Conservation (phyloP, 2,797 vertebrate species). For the Lagodon rhomboides region DNA sequence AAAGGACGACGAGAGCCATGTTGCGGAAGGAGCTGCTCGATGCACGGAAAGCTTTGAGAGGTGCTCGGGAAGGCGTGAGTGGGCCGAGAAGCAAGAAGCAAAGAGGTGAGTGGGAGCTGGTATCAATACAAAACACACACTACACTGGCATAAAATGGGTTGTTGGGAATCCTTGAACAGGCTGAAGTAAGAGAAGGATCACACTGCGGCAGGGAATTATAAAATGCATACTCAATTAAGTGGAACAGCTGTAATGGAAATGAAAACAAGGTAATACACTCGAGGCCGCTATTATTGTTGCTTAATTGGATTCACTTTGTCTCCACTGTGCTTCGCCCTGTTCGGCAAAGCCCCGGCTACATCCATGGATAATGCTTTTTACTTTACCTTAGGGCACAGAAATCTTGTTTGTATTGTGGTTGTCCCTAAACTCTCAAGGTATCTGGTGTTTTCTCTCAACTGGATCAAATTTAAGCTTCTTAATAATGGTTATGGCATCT, state of each 20-base stretch:
- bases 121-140: background rate
- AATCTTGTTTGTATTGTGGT: background rate
- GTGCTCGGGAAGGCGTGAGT: slow-evolving; percentile 56
- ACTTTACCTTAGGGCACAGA: slow-evolving; percentile 16
- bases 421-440: background rate
- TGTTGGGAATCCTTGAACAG: slow-evolving; percentile 4
- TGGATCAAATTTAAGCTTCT: background rate
- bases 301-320: slow-evolving; percentile 49
- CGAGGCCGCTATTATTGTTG: slow-evolving; percentile 21
- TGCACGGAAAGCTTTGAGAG: slow-evolving; percentile 75
- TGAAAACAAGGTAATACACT: slow-evolving; percentile 46
- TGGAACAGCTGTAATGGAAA: slow-evolving; percentile 50
- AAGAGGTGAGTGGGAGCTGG: slow-evolving; percentile 77
- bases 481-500: background rate
- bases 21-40: slow-evolving; percentile 76
- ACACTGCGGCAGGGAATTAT: slow-evolving; percentile 5
- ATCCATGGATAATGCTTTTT: slow-evolving; percentile 16
- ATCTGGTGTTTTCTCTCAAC: background rate
- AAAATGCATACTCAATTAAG: slow-evolving; percentile 28
- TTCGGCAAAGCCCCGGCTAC: background rate
- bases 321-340: background rate
- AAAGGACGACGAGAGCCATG: slow-evolving; percentile 61
- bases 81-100: slow-evolving; percentile 69
- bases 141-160: background rate
- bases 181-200: slow-evolving; percentile 1